A percentile compares a stretch with the other conserved stretches of the same genome.
These are phyloP conservation scores for Dynastes grantii DNA, from an alignment of 2,888 invertebrate genomes.

Conservation along the genomic window DNA sequence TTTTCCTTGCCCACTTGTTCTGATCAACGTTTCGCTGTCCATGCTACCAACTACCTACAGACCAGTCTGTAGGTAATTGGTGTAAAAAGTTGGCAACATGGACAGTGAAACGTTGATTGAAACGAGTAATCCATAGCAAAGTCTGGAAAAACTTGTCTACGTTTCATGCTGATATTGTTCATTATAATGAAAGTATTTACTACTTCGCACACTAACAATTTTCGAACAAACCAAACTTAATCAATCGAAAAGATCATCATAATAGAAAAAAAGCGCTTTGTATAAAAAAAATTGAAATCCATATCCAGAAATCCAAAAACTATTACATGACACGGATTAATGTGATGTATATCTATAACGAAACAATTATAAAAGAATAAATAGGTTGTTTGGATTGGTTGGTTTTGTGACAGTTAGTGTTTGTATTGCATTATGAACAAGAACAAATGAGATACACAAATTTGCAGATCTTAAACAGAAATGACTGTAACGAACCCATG, in stretches of 20 bases:
- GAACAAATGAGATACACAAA: slow-evolving; percentile 23
- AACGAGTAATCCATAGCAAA: too few species aligned
- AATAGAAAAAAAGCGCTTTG: neutral
- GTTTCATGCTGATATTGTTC: too few species aligned
- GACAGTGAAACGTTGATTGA: too few species aligned
- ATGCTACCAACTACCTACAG: too few species aligned
- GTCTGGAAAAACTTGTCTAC: too few species aligned
- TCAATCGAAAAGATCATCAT: neutral
- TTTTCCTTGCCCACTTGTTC: too few species aligned
- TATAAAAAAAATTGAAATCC: neutral
- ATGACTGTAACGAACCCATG: slow-evolving; percentile 5
- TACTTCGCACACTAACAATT: too few species aligned
- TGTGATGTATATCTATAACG: slow-evolving; percentile 58
- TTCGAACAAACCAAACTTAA: too few species aligned
- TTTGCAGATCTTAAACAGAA: slow-evolving; percentile 6
- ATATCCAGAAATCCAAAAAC: slow-evolving; percentile 28
- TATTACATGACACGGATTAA: slow-evolving; percentile 66
- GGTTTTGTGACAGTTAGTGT: slow-evolving; percentile 23
- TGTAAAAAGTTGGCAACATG: too few species aligned
- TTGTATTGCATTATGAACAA: neutral
- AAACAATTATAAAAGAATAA: slow-evolving; percentile 53
- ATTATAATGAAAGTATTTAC: too few species aligned
- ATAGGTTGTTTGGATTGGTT: slow-evolving; percentile 53
- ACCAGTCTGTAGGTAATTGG: too few species aligned
- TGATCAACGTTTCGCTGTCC: too few species aligned